Evolutionary conservation across 2,797 vertebrate species (phyloP), one percentile per base, ranked within the genome.

Genomic region (Centropyge bicolor): DNA sequence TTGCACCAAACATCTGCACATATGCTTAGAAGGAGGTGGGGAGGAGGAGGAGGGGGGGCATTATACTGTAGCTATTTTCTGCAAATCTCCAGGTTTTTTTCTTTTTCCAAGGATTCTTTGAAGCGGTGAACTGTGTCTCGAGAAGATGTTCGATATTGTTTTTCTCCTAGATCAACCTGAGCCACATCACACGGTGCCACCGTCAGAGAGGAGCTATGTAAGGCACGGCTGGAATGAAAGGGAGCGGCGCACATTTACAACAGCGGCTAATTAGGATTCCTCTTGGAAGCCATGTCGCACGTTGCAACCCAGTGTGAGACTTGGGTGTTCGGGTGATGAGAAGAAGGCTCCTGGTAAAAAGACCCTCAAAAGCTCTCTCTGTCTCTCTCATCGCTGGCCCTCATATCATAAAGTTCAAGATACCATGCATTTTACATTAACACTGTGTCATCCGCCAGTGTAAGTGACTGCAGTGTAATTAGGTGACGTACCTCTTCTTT

Each of bases 251-350:
- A 72, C 68, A 49, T 86, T 82, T 81, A 83, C 82, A 80, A 74
- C 43, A 9, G 59, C 12, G 2, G 61, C 66, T 88, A 88, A 91
- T 91, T 87, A 81, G 86, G 67, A 78, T 81, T 78, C 65, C 68
- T 84, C 56, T 82, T 43, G 49, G 22, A 79, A 78, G 35, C 13
- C 35, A 12, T 20, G 52, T 27, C 6, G 19, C 70, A 24, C 49
- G 14, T 10, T 57, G 45, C 36, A 40, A 46, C 70, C 51, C 67
- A 41, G 71, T 22, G 27, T 51, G 71, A 69, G 49, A 11, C 66
- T 66, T n/a, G 1, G 6, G 70, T 61, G 27, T 49, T 54, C 59
- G 51, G 59, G 73, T 70, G 51, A 36, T 61, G 70, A 59, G 31
- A 9, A 8, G 35, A 38, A 20, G 8, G 43, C 22, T 4, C 17